Evolutionary conservation across 2,797 vertebrate genomes (phyloP).

Genomic region (Hipposideros larvatus): DNA sequence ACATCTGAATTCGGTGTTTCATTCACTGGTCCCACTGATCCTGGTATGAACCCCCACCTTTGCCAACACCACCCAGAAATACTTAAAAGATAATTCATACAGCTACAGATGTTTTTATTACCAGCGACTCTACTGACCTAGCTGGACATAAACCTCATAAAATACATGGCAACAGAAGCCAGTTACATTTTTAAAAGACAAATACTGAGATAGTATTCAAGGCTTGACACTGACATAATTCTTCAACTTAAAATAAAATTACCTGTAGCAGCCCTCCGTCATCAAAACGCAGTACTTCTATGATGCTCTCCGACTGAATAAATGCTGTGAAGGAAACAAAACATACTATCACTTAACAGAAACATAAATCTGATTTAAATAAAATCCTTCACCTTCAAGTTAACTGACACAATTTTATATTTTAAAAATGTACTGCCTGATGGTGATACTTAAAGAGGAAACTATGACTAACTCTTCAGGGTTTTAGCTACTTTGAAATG

Average conservation of each 20-base stretch:
- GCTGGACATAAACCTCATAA: conserved; percentile 16
- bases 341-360: conserved; percentile 52
- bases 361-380: background rate
- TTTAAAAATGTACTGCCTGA: conserved; percentile 54
- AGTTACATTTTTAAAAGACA: conserved; percentile 44
- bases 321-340: conserved; percentile 93
- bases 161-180: conserved; percentile 45
- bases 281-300: conserved; percentile 98
- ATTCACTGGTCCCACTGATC: background rate
- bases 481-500: conserved; percentile 46
- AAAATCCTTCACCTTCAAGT: conserved; percentile 28
- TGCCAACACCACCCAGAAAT: background rate
- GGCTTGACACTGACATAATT: background rate
- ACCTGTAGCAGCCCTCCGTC: conserved; percentile 97
- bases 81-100: conserved; percentile 35
- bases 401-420: conserved; percentile 13
- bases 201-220: conserved; percentile 19
- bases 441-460: conserved; percentile 12
- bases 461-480: background rate
- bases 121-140: background rate
- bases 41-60: background rate
- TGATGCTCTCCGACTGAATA: conserved; percentile 98
- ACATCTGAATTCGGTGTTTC: background rate
- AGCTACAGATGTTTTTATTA: conserved; percentile 11
- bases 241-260: conserved; percentile 74